Base-by-base conservation (phyloP, 2,888 invertebrate species). In the Cantharis rustica region DNA sequence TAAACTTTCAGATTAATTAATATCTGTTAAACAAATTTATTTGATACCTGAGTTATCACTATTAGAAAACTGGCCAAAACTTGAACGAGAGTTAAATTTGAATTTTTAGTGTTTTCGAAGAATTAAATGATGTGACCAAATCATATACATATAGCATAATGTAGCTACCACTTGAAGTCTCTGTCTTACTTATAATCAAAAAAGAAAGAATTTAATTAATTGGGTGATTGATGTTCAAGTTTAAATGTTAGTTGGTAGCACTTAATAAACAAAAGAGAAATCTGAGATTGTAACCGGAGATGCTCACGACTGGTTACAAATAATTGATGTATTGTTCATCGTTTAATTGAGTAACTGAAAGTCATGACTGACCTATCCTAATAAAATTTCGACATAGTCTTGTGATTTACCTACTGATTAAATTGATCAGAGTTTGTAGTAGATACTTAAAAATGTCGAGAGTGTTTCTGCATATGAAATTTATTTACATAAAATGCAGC, bases 261-360 rank as follows among this genome's bases (percentile, higher is more conserved):
- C 47, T 47, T 47, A 47, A 47, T 47, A 27, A 47, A 72, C 75
- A 77, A 77, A 75, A 61, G 72, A 68, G 47, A 77, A 72, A 70
- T 61, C 66, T 31, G 69, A 61, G 68, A 69, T 72, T 70, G 75
- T 71, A 75, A 79, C 79, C 75, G 81, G 81, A 81, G 79, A 81
- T 81, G 69, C 80, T 78, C 81, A 75, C 74, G 77, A 76, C 73
- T 75, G 79, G 31, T 73, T 79, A 71, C 69, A 47, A 16, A 71
- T 82, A 82, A 81, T 82, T 77, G 79, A 73, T 75, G 73, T 75
- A 81, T 82, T 82, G 82, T 82, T 80, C 73, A 75, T 70, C 75
- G 77, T 77, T 78, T 75, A 78, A 80, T 80, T 79, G 76, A 78
- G 73, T 76, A 75, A 75, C 75, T 66, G 73, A 72, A 69, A 68